Conservation (phyloP, 2,888 invertebrate species). For the Lucinisca nassula region DNA sequence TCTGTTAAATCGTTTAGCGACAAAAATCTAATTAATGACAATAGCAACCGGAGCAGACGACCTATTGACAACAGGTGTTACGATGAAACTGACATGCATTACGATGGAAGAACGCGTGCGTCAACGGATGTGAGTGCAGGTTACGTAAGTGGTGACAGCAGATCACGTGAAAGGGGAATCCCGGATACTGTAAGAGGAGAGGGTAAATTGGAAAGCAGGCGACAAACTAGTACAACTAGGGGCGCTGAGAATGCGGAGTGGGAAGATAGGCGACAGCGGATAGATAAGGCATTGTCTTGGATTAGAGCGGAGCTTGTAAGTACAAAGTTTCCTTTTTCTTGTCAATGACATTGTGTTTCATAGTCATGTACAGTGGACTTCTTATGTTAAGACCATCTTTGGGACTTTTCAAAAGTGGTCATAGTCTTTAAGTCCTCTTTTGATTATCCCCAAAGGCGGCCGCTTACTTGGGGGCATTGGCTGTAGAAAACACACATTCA, state of each 20-base stretch:
- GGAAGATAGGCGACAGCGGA: slow-evolving; percentile 69
- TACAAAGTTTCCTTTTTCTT: slow-evolving; percentile 66
- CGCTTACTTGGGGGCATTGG: no score
- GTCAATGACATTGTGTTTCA: no score
- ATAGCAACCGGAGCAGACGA: neutral
- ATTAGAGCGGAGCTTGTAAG: slow-evolving; percentile 69
- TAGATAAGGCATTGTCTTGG: slow-evolving; percentile 74
- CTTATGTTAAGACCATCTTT: no score
- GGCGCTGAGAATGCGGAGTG: slow-evolving; percentile 43
- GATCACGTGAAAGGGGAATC: neutral
- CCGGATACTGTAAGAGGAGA: slow-evolving; percentile 26
- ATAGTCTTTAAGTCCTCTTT: no score
- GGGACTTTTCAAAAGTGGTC: no score
- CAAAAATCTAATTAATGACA: neutral
- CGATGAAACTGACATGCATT: slow-evolving; percentile 49
- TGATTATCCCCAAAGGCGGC: no score
- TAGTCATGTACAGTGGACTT: no score
- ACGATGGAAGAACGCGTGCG: slow-evolving; percentile 34
- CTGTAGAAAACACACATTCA: no score
- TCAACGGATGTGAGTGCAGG: slow-evolving; percentile 24
- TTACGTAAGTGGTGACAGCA: neutral
- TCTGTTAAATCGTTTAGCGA: neutral
- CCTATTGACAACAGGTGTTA: neutral
- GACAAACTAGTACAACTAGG: neutral
- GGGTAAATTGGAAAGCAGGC: slow-evolving; percentile 13